Evolutionary conservation across 2,797 vertebrate species (phyloP).

Genomic region (Rhinoraja longicauda): DNA sequence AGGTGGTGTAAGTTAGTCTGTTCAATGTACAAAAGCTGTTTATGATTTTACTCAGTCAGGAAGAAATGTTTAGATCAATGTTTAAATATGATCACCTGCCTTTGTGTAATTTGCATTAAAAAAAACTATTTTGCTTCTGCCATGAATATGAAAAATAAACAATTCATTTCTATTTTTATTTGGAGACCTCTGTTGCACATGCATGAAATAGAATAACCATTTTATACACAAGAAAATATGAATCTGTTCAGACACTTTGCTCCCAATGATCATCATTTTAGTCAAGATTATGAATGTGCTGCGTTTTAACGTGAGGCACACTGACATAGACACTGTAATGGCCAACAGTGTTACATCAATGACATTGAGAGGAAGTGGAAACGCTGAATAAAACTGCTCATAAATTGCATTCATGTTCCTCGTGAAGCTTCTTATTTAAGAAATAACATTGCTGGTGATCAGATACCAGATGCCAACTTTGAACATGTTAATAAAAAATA

Average conservation of each 20-base stretch:
- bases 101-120: background rate
- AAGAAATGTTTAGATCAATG: background rate
- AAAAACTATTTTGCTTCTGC: background rate
- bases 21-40: background rate
- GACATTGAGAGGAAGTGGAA: background rate
- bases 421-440: background rate
- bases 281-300: background rate
- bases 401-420: conserved; percentile 1
- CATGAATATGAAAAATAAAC: background rate
- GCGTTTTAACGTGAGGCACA: background rate
- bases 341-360: background rate
- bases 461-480: background rate
- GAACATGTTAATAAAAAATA: background rate
- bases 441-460: background rate
- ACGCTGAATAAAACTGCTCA: background rate
- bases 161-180: background rate
- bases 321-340: background rate
- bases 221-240: background rate
- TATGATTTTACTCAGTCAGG: background rate
- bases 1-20: background rate
- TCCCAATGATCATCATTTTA: background rate
- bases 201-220: background rate
- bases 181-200: background rate
- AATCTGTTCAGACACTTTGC: background rate
- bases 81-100: background rate